Evolutionary conservation across 1,140 invertebrate species (phyloP).

Genomic region (Charaxes varanes): DNA sequence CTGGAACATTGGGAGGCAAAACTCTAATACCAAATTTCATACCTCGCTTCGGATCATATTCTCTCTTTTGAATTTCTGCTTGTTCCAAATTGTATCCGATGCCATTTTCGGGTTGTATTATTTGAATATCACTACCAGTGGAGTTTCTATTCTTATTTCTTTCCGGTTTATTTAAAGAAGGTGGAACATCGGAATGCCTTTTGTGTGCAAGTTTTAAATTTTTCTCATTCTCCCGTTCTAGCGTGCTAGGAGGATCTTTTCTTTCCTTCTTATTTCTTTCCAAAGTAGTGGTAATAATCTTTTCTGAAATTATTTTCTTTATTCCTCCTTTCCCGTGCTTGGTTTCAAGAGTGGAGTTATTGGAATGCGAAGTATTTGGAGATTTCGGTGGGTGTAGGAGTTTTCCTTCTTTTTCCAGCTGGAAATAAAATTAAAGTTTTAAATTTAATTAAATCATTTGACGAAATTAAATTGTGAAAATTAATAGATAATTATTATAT

Average conservation of each 20-base stretch:
- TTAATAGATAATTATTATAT: background rate
- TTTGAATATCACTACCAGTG: slow-evolving; percentile 55
- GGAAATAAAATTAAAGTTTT: slow-evolving; percentile 27
- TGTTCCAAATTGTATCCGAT: slow-evolving; percentile 54
- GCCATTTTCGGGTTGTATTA: slow-evolving; percentile 67
- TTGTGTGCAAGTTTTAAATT: slow-evolving; percentile 61
- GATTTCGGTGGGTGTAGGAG: slow-evolving; percentile 58
- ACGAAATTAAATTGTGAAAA: slow-evolving; percentile 1
- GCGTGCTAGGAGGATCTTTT: slow-evolving; percentile 69
- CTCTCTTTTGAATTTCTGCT: slow-evolving; percentile 58
- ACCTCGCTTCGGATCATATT: slow-evolving; percentile 70
- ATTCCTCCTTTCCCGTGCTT: slow-evolving; percentile 61
- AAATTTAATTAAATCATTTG: slow-evolving; percentile 10
- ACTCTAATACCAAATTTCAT: slow-evolving; percentile 84
- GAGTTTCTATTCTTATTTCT: slow-evolving; percentile 58
- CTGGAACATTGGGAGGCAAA: slow-evolving; percentile 73
- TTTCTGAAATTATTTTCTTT: slow-evolving; percentile 69
- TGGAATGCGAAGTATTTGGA: slow-evolving; percentile 65
- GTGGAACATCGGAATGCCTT: slow-evolving; percentile 48
- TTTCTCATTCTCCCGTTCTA: slow-evolving; percentile 73
- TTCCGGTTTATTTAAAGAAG: slow-evolving; percentile 51
- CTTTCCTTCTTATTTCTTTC: slow-evolving; percentile 72
- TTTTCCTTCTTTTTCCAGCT: slow-evolving; percentile 69
- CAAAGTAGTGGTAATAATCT: slow-evolving; percentile 61
- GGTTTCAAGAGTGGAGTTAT: slow-evolving; percentile 68